Conservation (phyloP, 2,797 vertebrate species). For the Loriculus beryllinus region DNA sequence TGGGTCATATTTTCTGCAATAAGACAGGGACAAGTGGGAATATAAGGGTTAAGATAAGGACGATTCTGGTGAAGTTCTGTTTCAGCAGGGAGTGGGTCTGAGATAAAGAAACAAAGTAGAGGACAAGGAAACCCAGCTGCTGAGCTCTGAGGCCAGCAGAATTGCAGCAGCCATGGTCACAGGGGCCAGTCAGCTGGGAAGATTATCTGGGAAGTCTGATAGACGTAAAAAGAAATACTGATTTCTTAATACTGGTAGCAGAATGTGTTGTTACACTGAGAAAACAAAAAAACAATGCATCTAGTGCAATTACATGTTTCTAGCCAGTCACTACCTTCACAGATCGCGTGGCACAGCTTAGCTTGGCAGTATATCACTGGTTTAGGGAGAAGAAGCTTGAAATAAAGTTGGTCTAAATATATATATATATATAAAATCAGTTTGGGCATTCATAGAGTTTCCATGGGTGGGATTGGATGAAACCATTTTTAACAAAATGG, state of each 20-base stretch:
- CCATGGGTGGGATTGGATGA: neutral
- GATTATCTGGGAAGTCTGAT: neutral
- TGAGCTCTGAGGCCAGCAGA: neutral
- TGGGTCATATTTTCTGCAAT: neutral
- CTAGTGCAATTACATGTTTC: neutral
- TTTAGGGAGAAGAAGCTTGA: neutral
- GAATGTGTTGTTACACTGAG: neutral
- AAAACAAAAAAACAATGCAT: neutral
- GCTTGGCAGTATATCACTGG: neutral
- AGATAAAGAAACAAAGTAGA: neutral
- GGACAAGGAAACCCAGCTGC: neutral
- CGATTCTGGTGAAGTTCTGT: neutral
- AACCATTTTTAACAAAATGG: neutral
- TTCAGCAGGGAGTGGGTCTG: neutral
- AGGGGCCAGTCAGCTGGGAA: neutral
- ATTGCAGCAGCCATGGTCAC: neutral
- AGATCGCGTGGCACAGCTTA: neutral
- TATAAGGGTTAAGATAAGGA: neutral
- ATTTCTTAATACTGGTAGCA: neutral
- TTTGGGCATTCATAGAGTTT: neutral
- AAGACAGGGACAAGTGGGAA: neutral
- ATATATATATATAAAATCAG: fast-evolving
- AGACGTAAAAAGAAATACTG: neutral
- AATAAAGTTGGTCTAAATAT: neutral
- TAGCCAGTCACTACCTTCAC: neutral